Percentiles rank a stretch among this genome's conserved stretches.
Conservation (phyloP, 2,888 invertebrate genomes). For the Lottia scabra region DNA sequence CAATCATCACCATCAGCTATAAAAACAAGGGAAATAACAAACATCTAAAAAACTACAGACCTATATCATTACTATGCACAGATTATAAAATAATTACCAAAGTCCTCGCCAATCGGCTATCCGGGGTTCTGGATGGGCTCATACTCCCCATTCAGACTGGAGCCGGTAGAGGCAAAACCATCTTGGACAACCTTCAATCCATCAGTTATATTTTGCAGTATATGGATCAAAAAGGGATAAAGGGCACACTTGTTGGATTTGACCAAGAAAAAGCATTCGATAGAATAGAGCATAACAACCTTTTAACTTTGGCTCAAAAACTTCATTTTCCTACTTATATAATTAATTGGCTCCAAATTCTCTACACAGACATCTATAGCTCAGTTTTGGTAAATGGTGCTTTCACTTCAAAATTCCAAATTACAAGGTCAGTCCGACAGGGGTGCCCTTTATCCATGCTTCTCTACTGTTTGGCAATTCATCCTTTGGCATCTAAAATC, state of each 20-base stretch:
- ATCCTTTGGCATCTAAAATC: not conserved
- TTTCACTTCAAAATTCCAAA: not conserved
- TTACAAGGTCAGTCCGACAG: not conserved
- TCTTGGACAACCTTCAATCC: not conserved
- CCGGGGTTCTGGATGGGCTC: not conserved
- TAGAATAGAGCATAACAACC: not conserved
- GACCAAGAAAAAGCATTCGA: not conserved
- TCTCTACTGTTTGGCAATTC: not conserved
- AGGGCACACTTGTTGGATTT: not conserved
- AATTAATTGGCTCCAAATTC: not conserved
- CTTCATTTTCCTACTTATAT: not conserved
- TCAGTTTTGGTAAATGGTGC: not conserved
- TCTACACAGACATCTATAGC: not conserved
- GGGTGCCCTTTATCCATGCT: not conserved
- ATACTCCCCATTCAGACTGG: not conserved
- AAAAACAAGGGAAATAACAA: not conserved
- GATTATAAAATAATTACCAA: not conserved
- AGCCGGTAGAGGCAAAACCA: not conserved
- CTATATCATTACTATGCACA: not conserved
- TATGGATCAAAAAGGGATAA: not conserved
- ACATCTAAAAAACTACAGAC: not conserved
- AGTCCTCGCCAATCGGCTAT: not conserved
- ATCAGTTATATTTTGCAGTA: not conserved
- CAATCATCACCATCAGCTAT: not conserved
- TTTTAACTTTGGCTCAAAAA: not conserved